phyloP scores from a whole-genome alignment of 2,113 vertebrate genomes.

The Chelonoidis abingdonii region DNA sequence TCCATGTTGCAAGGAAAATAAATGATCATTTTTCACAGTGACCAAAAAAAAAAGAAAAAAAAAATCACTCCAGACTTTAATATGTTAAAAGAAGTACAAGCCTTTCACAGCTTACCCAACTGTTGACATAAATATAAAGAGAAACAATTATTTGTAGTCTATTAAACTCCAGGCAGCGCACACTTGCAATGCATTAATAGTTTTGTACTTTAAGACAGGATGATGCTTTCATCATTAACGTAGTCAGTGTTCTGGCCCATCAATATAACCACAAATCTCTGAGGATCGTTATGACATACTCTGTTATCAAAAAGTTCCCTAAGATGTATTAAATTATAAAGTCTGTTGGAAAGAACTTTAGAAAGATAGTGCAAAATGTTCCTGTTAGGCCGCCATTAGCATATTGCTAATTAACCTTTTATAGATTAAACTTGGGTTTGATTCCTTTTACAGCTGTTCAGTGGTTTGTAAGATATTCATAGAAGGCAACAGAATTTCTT shows the following conservation, averaged over 20 bases:
- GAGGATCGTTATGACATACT: not conserved
- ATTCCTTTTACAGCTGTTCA: not conserved
- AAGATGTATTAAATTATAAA: not conserved
- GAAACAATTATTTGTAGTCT: slow-evolving; percentile 8
- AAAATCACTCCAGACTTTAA: not conserved
- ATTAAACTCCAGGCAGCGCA: slow-evolving; percentile 29
- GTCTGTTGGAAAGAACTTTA: not conserved
- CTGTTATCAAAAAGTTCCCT: not conserved
- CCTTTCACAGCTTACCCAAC: slow-evolving; percentile 7
- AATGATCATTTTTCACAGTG: not conserved
- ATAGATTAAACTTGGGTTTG: slow-evolving; percentile 1
- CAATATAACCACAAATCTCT: accelerated
- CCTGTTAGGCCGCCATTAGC: not conserved
- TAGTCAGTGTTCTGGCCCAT: slow-evolving; percentile 10
- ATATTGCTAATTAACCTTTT: not conserved
- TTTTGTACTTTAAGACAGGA: not conserved
- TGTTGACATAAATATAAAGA: slow-evolving; percentile 6
- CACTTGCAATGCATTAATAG: not conserved
- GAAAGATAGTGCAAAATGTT: not conserved
- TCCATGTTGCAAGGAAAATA: not conserved
- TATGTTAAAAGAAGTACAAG: not conserved
- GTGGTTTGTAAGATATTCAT: slow-evolving; percentile 32
- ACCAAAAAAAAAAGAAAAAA: slow-evolving; percentile 12
- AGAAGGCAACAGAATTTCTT: not conserved
- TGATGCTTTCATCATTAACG: not conserved